phyloP scores from a whole-genome alignment of 2,113 vertebrate genomes.

The Cricetomys ansorgei region DNA sequence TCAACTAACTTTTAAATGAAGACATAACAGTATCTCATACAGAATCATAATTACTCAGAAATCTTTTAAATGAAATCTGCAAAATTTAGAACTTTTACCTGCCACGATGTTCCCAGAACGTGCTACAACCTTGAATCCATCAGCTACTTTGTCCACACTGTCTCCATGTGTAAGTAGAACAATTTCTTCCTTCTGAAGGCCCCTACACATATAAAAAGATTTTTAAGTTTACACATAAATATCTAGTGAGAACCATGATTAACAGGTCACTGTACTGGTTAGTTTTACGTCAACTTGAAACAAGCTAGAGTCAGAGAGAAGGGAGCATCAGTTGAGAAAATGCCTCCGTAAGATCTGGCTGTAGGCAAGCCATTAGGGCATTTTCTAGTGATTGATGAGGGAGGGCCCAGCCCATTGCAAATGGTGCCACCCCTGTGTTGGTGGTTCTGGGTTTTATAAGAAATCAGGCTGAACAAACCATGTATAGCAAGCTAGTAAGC shows the following conservation, averaged over 20 bases:
- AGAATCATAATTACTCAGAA: conserved; percentile 14
- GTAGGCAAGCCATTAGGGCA: neutral
- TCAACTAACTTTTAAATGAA: neutral
- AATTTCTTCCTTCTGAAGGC: conserved; percentile 98
- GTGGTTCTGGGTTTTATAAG: neutral
- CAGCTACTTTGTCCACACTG: conserved; percentile 99
- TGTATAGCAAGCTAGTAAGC: neutral
- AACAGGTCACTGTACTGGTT: neutral
- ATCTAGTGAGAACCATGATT: neutral
- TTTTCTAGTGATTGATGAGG: neutral
- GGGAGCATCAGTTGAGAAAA: neutral
- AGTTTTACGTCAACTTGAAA: neutral
- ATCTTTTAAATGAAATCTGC: neutral
- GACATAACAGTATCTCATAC: neutral
- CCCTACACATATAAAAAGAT: conserved; percentile 86
- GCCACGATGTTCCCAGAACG: conserved; percentile 98
- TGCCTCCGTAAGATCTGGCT: neutral
- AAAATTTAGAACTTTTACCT: conserved; percentile 87
- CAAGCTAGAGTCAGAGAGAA: neutral
- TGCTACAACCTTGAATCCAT: conserved; percentile 98
- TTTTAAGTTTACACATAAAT: conserved; percentile 23
- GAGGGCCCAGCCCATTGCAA: neutral
- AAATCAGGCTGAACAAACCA: neutral
- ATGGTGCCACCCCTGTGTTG: neutral
- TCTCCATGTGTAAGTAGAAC: conserved; percentile 98